Evolutionary conservation across 2,888 invertebrate genomes (phyloP).

Genomic region (Ferdinandea cuprea): DNA sequence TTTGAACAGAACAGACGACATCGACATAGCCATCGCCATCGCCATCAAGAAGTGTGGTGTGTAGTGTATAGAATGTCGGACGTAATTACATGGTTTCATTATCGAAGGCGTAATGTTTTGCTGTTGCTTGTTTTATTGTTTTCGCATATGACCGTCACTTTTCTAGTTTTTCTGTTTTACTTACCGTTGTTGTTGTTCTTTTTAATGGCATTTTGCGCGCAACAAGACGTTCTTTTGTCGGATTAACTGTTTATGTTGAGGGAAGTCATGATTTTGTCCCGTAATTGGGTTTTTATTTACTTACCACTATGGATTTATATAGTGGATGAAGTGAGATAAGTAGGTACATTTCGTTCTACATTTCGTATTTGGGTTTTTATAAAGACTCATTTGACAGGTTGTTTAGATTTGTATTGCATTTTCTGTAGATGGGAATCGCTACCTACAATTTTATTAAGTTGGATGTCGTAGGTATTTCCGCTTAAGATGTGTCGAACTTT

Average conservation of each 20-base stretch:
- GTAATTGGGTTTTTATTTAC: conserved; percentile 27
- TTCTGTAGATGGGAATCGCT: neutral
- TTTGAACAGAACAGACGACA: neutral
- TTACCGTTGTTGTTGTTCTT: neutral
- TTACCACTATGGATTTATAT: neutral
- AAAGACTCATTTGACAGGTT: conserved; percentile 22
- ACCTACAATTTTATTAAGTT: too few relatives aligned
- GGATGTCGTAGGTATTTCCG: too few relatives aligned
- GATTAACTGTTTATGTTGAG: conserved; percentile 35
- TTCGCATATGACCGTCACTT: conserved; percentile 19
- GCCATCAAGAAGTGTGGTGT: conserved; percentile 18
- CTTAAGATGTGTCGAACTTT: too few relatives aligned
- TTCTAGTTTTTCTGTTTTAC: neutral
- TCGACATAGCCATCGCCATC: too few relatives aligned
- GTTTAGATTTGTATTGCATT: conserved; percentile 2
- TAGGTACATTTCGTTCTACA: neutral
- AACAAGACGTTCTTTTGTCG: conserved; percentile 14
- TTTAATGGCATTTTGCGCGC: neutral
- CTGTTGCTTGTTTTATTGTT: conserved; percentile 37
- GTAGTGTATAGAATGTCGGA: conserved; percentile 31
- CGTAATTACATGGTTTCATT: conserved; percentile 57
- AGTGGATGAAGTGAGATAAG: conserved; percentile 4
- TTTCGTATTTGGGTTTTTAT: conserved; percentile 26
- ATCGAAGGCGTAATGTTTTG: conserved; percentile 44
- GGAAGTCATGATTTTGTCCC: conserved; percentile 24